Evolutionary conservation across 2,113 vertebrate species (phyloP), one percentile per base, ranked within the genome.

Genomic region (Antennarius striatus): DNA sequence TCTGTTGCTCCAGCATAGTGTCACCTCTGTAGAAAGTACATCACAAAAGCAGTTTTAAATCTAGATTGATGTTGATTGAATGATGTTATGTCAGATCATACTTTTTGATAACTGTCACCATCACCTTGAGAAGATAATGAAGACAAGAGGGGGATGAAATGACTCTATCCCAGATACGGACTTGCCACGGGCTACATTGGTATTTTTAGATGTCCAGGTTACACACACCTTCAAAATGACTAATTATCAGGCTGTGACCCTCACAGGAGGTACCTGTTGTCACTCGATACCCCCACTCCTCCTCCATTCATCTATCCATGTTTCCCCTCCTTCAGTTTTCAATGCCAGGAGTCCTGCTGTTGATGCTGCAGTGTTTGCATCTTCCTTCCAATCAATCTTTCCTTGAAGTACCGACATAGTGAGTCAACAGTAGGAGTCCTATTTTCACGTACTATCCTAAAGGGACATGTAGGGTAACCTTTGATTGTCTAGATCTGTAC

Each of bases 161-260:
- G 7, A 5, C 40, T 68, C 69, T 54, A 1, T 71, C 73, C 63
- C 73, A 57, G 68, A 68, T 70, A 54, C 30, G 40, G 61, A 39
- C 59, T 53, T 54, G 80, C 84, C 73, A 58, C 32, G 30, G 71
- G 85, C 80, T 64, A 55, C 57, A 57, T 80, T 76, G 60, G 71
- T 91, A 75, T 91, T 89, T 91, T 88, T 89, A 86, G 86, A 71
- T 12, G 10, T 77, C 47, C 56, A 63, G 73, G 75, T 85, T 54
- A 66, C 61, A 58, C 70, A 58, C 62, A 61, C 80, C 76, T 90
- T 86, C 58, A 86, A 72, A 82, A 88, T 90, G 85, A 91, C 70
- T 87, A 90, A 90, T 91, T 91, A 86, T 84, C 58, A 60, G 80
- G 63, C 59, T 57, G 56, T 79, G 85, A 84, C 88, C 78, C 85